Conservation (phyloP, 2,113 vertebrate species). For the Benitochromis conjunctus region DNA sequence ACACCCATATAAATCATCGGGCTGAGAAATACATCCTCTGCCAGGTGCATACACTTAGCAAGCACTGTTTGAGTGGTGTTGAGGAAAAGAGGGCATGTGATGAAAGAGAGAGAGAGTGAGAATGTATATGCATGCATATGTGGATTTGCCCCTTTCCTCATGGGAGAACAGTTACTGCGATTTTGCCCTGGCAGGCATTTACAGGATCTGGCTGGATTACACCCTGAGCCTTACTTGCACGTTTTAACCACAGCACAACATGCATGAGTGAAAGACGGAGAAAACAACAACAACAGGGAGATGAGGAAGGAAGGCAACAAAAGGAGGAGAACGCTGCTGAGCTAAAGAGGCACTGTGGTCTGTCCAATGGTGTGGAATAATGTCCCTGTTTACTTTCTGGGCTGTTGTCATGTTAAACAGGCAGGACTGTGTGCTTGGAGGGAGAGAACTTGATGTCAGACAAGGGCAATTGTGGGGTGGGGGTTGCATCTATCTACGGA, state of each 20-base stretch:
- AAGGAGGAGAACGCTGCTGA: not conserved
- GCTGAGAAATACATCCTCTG: slow-evolving; percentile 30
- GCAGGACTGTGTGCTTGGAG: not conserved
- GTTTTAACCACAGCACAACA: slow-evolving; percentile 27
- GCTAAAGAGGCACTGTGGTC: slow-evolving; percentile 7
- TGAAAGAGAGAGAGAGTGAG: not conserved
- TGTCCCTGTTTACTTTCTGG: slow-evolving; percentile 40
- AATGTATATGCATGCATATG: slow-evolving; percentile 1
- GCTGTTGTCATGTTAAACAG: slow-evolving; percentile 43
- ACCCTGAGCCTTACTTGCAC: slow-evolving; percentile 6
- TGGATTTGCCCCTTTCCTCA: slow-evolving; percentile 14
- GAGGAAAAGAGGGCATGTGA: slow-evolving; percentile 12
- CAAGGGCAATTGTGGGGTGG: not conserved
- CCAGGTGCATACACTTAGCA: slow-evolving; percentile 50
- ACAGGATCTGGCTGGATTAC: slow-evolving; percentile 36
- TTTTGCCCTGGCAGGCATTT: not conserved
- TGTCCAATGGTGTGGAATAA: slow-evolving; percentile 51
- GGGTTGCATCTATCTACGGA: not conserved
- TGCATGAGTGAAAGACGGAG: slow-evolving; percentile 37
- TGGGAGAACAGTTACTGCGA: slow-evolving; percentile 23
- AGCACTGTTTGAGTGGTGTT: not conserved
- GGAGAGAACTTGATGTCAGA: not conserved
- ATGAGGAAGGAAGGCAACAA: not conserved
- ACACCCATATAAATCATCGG: slow-evolving; percentile 43
- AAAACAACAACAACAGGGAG: slow-evolving; percentile 6